Evolutionary conservation across 2,888 invertebrate species (phyloP).

Genomic region (Eristalis arbustorum): DNA sequence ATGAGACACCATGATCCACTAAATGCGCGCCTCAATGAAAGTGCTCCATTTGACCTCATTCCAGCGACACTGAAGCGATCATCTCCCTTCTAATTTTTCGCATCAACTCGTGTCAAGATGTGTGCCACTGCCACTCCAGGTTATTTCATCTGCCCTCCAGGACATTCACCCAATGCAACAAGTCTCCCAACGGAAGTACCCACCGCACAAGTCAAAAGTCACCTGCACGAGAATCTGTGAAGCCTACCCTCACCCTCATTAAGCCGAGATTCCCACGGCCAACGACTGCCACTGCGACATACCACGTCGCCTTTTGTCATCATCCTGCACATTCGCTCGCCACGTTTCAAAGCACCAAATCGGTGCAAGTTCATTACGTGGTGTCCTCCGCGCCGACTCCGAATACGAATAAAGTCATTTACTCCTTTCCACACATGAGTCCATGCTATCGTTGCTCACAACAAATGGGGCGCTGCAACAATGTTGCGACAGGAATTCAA

Average conservation of each 20-base stretch:
- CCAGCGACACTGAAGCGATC: no score
- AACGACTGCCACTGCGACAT: neutral
- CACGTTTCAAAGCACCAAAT: neutral
- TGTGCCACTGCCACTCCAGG: no score
- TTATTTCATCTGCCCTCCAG: no score
- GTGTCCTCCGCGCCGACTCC: neutral
- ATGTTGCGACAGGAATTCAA: slow-evolving; percentile 38
- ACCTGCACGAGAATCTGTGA: neutral
- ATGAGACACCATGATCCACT: no score
- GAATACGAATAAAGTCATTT: neutral
- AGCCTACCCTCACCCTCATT: neutral
- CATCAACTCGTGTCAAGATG: no score
- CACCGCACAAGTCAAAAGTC: no score
- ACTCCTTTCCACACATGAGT: neutral
- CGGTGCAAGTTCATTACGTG: neutral
- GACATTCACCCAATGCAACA: no score
- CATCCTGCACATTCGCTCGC: neutral
- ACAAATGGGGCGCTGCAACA: slow-evolving; percentile 22
- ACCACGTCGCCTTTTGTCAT: neutral
- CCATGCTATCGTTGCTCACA: neutral
- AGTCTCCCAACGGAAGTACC: no score
- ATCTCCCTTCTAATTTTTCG: no score
- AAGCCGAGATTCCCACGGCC: neutral
- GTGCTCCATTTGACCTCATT: no score
- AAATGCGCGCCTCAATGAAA: no score